Conservation (phyloP, 2,113 vertebrate genomes). For the Crypturellus undulatus region DNA sequence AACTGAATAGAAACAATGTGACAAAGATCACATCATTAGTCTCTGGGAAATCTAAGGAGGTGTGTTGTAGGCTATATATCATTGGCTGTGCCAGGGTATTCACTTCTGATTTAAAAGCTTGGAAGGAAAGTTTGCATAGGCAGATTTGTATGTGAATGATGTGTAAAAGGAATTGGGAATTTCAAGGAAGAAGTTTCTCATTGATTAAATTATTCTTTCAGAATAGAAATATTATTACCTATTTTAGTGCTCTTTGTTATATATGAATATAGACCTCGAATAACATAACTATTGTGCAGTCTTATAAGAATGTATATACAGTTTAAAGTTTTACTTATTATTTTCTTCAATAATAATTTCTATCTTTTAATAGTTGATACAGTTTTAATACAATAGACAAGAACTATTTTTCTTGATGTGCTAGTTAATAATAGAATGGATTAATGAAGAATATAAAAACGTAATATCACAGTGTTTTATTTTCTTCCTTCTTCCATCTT, state of each 20-base stretch:
- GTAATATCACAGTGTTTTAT: background rate
- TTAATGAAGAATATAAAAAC: constrained; percentile 31
- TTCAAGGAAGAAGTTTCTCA: background rate
- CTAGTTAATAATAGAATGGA: constrained; percentile 25
- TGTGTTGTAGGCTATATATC: constrained; percentile 77
- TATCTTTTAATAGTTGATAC: background rate
- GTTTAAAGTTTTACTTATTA: background rate
- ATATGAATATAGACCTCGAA: background rate
- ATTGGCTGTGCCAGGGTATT: constrained; percentile 36
- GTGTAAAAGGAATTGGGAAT: background rate
- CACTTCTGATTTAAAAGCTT: constrained; percentile 35
- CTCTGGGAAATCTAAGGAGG: constrained; percentile 67
- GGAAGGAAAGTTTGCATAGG: background rate
- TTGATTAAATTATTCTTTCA: background rate
- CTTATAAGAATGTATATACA: background rate
- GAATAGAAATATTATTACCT: background rate
- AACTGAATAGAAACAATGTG: constrained; percentile 72
- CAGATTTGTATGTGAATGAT: background rate
- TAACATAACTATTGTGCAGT: background rate
- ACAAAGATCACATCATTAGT: constrained; percentile 78
- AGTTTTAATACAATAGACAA: constrained; percentile 26
- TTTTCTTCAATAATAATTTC: background rate
- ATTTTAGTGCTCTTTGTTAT: background rate
- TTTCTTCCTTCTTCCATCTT: background rate
- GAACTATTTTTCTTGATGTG: constrained; percentile 5